Evolutionary conservation across 2,888 invertebrate genomes (phyloP).

Genomic region (Corbicula japonica): DNA sequence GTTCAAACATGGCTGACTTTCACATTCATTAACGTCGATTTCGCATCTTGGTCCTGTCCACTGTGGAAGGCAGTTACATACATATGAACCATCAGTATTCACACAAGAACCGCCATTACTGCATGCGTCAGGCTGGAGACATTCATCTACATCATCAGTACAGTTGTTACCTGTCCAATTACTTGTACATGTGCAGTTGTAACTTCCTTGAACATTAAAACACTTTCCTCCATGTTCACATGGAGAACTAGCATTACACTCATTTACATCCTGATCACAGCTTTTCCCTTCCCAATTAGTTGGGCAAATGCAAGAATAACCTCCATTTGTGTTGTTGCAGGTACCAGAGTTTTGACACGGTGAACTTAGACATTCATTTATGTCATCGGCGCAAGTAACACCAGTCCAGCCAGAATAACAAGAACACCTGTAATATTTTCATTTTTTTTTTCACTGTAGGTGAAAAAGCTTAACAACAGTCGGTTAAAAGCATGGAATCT

Average conservation of each 20-base stretch:
- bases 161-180: background rate
- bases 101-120: conserved; percentile 17
- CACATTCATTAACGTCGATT: conserved; percentile 19
- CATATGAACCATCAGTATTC: conserved; percentile 24
- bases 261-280: conserved; percentile 8
- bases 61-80: conserved; percentile 14
- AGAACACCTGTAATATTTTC: background rate
- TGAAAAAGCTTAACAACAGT: too few species aligned
- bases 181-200: background rate
- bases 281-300: too few species aligned
- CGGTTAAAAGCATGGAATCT: too few species aligned
- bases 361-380: conserved; percentile 15
- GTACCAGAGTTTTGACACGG: background rate
- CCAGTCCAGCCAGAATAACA: conserved; percentile 21
- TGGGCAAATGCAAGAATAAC: background rate
- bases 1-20: conserved; percentile 7
- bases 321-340: background rate
- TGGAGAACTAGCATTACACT: too few species aligned
- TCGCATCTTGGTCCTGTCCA: conserved; percentile 15
- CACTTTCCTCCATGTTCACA: conserved; percentile 1
- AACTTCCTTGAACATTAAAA: conserved; percentile 5
- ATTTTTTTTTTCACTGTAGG: too few species aligned
- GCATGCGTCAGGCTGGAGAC: background rate
- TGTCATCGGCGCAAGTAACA: conserved; percentile 3
- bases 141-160: background rate